A percentile compares a stretch with the other conserved stretches of the same genome.
Evolutionary conservation across 2,797 vertebrate species (phyloP).

Genomic region (Bradypodion ventrale): DNA sequence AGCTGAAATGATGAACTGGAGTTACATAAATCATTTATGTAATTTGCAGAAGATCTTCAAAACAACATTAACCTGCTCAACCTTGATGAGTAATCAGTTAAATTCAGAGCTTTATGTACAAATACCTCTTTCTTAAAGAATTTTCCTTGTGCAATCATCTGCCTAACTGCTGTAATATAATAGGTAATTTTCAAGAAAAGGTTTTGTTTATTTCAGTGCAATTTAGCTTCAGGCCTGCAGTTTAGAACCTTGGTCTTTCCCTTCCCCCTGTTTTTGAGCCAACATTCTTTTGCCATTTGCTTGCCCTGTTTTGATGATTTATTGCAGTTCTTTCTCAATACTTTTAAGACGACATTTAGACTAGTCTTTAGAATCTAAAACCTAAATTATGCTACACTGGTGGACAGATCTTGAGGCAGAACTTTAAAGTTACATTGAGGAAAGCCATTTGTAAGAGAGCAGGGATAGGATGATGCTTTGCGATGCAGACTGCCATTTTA

Average conservation of each 20-base stretch:
- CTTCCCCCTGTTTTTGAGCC: neutral
- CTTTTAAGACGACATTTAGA: neutral
- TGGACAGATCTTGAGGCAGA: neutral
- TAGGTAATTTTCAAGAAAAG: slow-evolving; percentile 10
- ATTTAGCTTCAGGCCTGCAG: slow-evolving; percentile 30
- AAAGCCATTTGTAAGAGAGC: neutral
- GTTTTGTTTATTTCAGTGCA: slow-evolving; percentile 34
- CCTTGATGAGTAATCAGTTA: slow-evolving; percentile 39
- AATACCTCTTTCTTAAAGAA: slow-evolving; percentile 10
- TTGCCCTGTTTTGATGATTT: slow-evolving; percentile 22
- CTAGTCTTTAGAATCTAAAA: neutral
- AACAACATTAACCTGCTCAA: slow-evolving; percentile 33
- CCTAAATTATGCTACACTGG: too few species aligned
- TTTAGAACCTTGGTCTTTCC: neutral
- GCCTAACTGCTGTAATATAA: slow-evolving; percentile 41
- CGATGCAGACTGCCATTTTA: neutral
- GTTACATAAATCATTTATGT: slow-evolving; percentile 28
- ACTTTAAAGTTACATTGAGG: neutral
- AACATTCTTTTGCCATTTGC: slow-evolving; percentile 2
- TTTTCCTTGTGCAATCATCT: slow-evolving; percentile 34
- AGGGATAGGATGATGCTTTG: neutral
- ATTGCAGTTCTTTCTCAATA: slow-evolving; percentile 8
- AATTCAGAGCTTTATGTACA: slow-evolving; percentile 16
- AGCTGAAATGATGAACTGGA: slow-evolving; percentile 18
- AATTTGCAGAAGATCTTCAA: slow-evolving; percentile 37